Evolutionary conservation across 2,888 invertebrate genomes (phyloP).

Genomic region (Blera fallax): DNA sequence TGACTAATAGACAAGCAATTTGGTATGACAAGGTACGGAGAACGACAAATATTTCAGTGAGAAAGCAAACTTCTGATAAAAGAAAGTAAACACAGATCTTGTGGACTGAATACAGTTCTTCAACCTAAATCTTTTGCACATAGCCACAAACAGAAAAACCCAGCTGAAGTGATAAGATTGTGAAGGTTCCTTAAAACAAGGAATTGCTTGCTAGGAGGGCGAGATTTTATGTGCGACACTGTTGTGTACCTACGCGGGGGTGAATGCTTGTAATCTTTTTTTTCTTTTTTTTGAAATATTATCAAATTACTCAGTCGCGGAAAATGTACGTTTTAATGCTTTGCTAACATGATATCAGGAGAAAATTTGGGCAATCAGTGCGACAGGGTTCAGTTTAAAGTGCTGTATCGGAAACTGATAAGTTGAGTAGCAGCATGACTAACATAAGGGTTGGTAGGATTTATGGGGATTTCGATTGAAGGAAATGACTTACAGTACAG

Average conservation of each 20-base stretch:
- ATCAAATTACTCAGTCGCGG: background rate
- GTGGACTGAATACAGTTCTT: background rate
- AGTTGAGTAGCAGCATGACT: too few species aligned
- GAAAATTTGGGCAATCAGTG: background rate
- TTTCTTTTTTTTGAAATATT: background rate
- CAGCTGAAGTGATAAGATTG: slow-evolving; percentile 28
- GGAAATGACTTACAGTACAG: too few species aligned
- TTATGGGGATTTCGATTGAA: too few species aligned
- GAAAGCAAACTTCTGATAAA: slow-evolving; percentile 2
- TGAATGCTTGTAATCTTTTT: too few species aligned
- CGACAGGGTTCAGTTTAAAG: too few species aligned
- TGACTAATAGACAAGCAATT: slow-evolving; percentile 8
- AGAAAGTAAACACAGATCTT: slow-evolving; percentile 8
- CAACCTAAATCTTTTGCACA: slow-evolving; percentile 5
- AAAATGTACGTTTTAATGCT: background rate
- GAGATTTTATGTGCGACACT: background rate
- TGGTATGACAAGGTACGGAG: background rate
- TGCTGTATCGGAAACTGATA: too few species aligned
- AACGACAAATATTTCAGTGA: background rate
- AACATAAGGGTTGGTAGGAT: too few species aligned
- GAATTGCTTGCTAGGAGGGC: background rate
- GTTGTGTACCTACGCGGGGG: background rate
- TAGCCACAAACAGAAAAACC: background rate
- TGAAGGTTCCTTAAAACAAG: background rate
- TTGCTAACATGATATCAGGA: background rate